Base-by-base conservation (phyloP, 2,888 invertebrate genomes). In the Drosophila nr. perissopoda region DNA sequence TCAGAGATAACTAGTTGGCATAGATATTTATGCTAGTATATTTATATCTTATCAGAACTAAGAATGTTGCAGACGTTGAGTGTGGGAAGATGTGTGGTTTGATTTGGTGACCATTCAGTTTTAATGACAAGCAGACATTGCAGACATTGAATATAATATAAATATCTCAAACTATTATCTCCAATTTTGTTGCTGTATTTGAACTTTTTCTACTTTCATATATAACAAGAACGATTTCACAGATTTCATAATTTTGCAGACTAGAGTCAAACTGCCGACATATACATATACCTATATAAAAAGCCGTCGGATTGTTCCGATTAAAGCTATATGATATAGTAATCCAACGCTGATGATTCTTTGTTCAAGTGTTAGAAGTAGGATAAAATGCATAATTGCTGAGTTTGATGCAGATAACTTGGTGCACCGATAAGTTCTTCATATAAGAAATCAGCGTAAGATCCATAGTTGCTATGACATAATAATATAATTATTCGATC, bases 371-470 rank as follows among this genome's bases (percentile, higher is more conserved):
- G 4, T 21, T 7, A 45, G 3, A 21, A 42, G 7, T 1, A 0
- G 3, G 3, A 21, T 42, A 3, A 3, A 7, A 3, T 13, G 1
- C 42, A 1, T 42, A 21, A 1, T 2, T 45, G 0, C 42, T 21
- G 3, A 21, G 13, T 21, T 42, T 21, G 13, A 0, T 21, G 13
- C 6, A 13, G 6, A 1, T 13, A 7, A 13, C 42, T 21, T 7
- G 7, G 13, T 13, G 13, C 6, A 13, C 21, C 1, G 13, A 45
- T 4, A 7, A 45, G 21, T 45, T 21, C 4, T 7, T 45, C 6
- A 1, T 4, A 7, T 6, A 13, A 42, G 21, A 13, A 13, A 11
- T 21, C 6, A 6, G 0, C 6, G 2, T 3, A 0, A 0, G 0
- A 42, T 42, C 2, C 0, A 42, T 11, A 11, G 6, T 21, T 42